Percentiles rank a stretch among this genome's conserved stretches.
Conservation (phyloP, 1,140 invertebrate species). For the Wasmannia auropunctata region DNA sequence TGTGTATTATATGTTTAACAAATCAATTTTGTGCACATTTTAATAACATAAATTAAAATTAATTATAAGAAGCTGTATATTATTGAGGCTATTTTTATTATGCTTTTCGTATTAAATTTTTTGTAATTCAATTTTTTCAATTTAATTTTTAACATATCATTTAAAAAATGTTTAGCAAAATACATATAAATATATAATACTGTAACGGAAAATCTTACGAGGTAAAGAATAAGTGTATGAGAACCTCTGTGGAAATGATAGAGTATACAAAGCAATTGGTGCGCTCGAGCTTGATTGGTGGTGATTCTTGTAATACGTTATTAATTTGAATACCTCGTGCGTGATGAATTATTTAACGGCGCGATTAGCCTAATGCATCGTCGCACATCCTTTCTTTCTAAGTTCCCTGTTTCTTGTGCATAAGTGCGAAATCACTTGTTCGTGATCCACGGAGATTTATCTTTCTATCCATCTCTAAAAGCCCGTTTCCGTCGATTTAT, state of each 20-base stretch:
- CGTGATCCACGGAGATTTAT: constrained; percentile 43
- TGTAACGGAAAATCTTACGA: background rate
- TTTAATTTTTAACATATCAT: background rate
- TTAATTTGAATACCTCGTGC: constrained; percentile 75
- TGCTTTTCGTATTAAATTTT: background rate
- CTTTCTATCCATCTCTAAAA: background rate
- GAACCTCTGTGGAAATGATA: constrained; percentile 75
- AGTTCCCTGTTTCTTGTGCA: constrained; percentile 4
- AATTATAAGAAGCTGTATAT: background rate
- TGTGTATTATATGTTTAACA: background rate
- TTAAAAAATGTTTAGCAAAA: constrained; percentile 3
- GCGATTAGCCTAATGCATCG: constrained; percentile 70
- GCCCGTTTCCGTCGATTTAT: background rate
- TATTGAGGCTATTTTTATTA: background rate
- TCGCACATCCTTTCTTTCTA: constrained; percentile 48
- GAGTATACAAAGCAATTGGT: constrained; percentile 69
- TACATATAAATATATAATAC: background rate
- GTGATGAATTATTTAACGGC: constrained; percentile 75
- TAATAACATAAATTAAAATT: no score
- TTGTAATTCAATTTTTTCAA: background rate
- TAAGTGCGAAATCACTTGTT: constrained; percentile 22
- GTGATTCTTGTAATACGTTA: constrained; percentile 71
- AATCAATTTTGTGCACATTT: background rate
- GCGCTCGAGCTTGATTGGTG: constrained; percentile 62
- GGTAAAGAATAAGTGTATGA: constrained; percentile 21